A percentile compares a stretch with the other conserved stretches of the same genome.
Evolutionary conservation across 2,888 invertebrate genomes (phyloP).

Genomic region (Icerya purchasi): DNA sequence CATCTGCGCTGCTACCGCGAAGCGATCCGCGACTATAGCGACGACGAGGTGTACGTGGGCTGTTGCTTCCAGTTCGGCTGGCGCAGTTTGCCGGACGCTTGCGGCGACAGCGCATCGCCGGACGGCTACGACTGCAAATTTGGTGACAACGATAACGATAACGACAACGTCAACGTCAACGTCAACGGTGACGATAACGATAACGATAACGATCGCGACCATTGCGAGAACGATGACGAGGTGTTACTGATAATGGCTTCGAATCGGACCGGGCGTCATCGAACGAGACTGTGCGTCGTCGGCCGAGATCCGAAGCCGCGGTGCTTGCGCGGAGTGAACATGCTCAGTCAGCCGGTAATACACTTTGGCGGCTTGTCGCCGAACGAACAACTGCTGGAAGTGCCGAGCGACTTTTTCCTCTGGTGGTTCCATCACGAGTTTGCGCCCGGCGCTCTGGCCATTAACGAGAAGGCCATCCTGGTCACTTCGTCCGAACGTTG

Average conservation of each 20-base stretch:
- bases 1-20: not conserved
- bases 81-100: constrained; percentile 25
- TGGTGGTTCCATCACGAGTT: constrained; percentile 32
- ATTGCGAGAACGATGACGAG: constrained; percentile 11
- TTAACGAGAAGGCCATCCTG: constrained; percentile 27
- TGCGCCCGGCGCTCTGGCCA: constrained; percentile 27
- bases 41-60: constrained; percentile 26
- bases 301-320: constrained; percentile 28
- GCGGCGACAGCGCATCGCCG: not conserved
- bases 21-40: constrained; percentile 23
- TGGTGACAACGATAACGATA: not conserved
- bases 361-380: constrained; percentile 22
- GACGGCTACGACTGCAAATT: no score
- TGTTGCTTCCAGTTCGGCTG: constrained; percentile 27
- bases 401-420: constrained; percentile 27
- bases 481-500: constrained; percentile 24
- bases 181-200: not conserved
- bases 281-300: constrained; percentile 28
- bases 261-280: constrained; percentile 28
- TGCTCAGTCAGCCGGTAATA: constrained; percentile 29
- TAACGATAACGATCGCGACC: not conserved
- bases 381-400: constrained; percentile 25
- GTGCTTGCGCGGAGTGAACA: constrained; percentile 28
- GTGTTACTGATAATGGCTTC: constrained; percentile 28
- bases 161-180: not conserved